A percentile compares a stretch with the other conserved stretches of the same genome.
Conservation (phyloP, 2,797 vertebrate genomes). For the Xiphorhynchus erythropygius region DNA sequence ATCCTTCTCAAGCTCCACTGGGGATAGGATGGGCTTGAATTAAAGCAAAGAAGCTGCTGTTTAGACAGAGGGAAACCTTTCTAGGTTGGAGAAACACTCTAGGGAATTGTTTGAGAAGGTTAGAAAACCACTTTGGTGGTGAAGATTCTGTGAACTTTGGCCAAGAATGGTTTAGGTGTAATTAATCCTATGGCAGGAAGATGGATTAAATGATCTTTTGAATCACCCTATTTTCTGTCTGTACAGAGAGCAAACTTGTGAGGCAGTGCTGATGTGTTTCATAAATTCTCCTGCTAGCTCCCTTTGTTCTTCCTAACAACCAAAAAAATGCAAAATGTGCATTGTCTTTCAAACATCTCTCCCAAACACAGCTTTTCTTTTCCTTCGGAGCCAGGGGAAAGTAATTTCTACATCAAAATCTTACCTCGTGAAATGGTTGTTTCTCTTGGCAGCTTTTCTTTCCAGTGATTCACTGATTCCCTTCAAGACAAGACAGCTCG, state of each 20-base stretch:
- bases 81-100: neutral
- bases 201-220: neutral
- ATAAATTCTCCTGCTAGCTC: neutral
- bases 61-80: neutral
- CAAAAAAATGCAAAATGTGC: neutral
- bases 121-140: neutral
- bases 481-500: neutral
- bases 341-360: neutral
- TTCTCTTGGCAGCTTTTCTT: constrained; percentile 22
- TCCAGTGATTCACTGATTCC: constrained; percentile 6
- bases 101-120: neutral
- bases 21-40: neutral
- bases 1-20: neutral
- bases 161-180: neutral
- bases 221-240: neutral
- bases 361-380: neutral
- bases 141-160: neutral
- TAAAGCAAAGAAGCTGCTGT: neutral
- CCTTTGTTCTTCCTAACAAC: neutral
- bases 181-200: neutral
- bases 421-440: neutral
- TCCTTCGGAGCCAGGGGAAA: neutral
- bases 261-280: neutral
- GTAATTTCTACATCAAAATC: neutral
- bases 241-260: neutral